Evolutionary conservation across 2,113 vertebrate genomes (phyloP).

Genomic region (Camarhynchus parvulus): DNA sequence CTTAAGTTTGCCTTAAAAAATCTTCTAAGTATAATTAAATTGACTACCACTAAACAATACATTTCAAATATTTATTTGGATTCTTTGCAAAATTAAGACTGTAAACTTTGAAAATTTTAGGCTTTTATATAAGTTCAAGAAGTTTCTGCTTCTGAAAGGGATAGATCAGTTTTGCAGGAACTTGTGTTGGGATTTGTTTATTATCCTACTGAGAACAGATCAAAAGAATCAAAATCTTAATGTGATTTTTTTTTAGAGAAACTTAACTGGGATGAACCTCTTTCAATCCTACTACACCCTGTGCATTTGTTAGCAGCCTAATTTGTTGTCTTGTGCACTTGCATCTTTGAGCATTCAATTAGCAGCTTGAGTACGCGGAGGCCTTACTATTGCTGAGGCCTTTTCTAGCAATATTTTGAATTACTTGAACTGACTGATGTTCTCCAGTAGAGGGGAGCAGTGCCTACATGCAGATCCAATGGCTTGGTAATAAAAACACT

Average conservation of each 20-base stretch:
- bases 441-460: constrained; percentile 2
- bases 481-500: neutral
- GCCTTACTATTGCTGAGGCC: neutral
- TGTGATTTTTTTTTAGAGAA: neutral
- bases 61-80: neutral
- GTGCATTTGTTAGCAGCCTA: neutral
- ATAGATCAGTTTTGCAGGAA: neutral
- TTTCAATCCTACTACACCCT: neutral
- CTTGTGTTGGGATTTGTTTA: neutral
- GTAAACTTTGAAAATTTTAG: neutral
- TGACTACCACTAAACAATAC: neutral
- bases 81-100: neutral
- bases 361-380: neutral
- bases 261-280: neutral
- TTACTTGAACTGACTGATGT: neutral
- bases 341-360: neutral
- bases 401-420: neutral
- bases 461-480: fast-evolving
- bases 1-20: neutral
- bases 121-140: neutral
- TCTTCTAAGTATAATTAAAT: neutral
- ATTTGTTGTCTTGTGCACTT: neutral
- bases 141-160: neutral
- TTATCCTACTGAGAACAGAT: neutral
- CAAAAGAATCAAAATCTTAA: neutral